These are phyloP conservation scores for Melanocharis versteri DNA, from an alignment of 2,113 vertebrate genomes.

Conservation along the genomic window DNA sequence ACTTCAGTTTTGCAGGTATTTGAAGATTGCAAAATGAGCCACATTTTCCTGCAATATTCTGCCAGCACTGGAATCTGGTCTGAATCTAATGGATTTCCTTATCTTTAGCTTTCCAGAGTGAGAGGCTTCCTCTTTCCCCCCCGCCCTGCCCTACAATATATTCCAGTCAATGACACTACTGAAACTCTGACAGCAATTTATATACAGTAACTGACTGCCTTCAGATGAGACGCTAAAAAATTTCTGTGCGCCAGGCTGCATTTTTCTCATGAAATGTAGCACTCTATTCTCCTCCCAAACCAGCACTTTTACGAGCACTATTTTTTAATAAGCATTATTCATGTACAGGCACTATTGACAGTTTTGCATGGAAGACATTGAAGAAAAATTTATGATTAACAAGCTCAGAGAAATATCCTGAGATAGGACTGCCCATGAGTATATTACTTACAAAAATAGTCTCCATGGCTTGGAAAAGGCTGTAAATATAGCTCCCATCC, in stretches of 20 bases:
- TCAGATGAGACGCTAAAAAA: neutral
- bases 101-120: neutral
- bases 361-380: neutral
- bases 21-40: slow-evolving; percentile 27
- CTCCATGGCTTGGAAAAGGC: neutral
- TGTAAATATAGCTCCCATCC: slow-evolving; percentile 10
- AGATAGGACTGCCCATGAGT: neutral
- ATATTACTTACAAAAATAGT: neutral
- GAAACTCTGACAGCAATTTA: slow-evolving; percentile 17
- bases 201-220: slow-evolving; percentile 16
- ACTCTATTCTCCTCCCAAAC: neutral
- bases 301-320: neutral
- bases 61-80: neutral
- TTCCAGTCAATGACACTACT: slow-evolving; percentile 25
- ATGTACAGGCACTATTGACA: neutral
- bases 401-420: neutral
- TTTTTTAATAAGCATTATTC: neutral
- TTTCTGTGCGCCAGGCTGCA: neutral
- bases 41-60: neutral
- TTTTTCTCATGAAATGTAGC: slow-evolving; percentile 3
- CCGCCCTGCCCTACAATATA: neutral
- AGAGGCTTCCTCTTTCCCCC: neutral
- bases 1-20: slow-evolving; percentile 59
- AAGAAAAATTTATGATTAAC: neutral
- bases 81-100: neutral